A percentile compares a stretch with the other conserved stretches of the same genome.
phyloP scores from a whole-genome alignment of 2,888 invertebrate species.

The Apamea sordens region DNA sequence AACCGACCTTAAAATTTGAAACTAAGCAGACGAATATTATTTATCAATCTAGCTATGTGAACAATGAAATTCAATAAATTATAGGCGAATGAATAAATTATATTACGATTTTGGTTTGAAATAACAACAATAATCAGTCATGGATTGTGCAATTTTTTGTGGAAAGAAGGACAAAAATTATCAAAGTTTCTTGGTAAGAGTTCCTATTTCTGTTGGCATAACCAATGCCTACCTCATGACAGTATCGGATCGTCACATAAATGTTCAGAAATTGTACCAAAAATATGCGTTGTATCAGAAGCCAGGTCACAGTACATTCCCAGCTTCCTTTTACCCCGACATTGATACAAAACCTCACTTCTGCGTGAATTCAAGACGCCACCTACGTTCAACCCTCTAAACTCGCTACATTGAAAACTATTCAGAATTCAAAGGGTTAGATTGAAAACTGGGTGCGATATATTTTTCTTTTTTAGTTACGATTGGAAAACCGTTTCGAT shows the following conservation, averaged over 20 bases:
- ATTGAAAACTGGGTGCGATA: conserved; percentile 66
- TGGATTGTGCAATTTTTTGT: no score
- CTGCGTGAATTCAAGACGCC: conserved; percentile 44
- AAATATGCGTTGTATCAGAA: conserved; percentile 11
- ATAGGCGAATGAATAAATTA: not conserved
- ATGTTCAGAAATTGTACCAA: not conserved
- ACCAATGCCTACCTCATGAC: no score
- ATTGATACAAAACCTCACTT: conserved; percentile 30
- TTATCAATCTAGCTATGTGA: not conserved
- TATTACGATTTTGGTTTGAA: not conserved
- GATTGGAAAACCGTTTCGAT: conserved; percentile 69
- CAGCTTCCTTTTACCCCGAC: conserved; percentile 3
- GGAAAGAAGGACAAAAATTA: not conserved
- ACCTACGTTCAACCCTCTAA: conserved; percentile 30
- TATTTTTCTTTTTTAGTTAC: conserved; percentile 67
- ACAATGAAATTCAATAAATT: not conserved
- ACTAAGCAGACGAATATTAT: not conserved
- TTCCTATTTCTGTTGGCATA: not conserved
- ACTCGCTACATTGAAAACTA: conserved; percentile 58
- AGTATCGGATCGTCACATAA: not conserved
- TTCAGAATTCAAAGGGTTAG: conserved; percentile 64
- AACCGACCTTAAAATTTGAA: conserved; percentile 1
- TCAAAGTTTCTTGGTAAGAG: no score
- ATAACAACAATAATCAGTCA: not conserved
- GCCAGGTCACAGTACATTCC: conserved; percentile 6